Conservation (phyloP, 2,888 invertebrate genomes). For the Monochamus alternatus region DNA sequence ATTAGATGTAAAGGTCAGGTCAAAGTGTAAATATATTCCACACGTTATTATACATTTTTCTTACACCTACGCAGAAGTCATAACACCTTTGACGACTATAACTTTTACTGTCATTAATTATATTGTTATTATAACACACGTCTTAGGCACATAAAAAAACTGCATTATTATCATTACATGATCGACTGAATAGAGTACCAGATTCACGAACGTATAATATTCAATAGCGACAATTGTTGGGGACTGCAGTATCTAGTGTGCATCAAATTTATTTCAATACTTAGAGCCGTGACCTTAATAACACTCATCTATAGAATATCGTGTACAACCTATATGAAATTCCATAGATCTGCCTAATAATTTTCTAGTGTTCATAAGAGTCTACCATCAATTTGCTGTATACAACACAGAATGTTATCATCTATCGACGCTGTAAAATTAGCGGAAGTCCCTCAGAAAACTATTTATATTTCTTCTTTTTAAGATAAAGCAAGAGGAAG, state of each 20-base stretch:
- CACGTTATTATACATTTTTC: not conserved
- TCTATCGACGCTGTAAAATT: not conserved
- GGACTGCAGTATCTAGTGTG: not conserved
- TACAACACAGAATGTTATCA: not conserved
- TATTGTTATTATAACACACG: not conserved
- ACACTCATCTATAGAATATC: not conserved
- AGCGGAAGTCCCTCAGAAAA: not conserved
- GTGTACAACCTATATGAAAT: conserved; percentile 1
- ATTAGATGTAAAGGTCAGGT: not conserved
- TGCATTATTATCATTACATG: not conserved
- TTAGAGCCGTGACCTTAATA: not conserved
- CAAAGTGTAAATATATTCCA: not conserved
- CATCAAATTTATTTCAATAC: not conserved
- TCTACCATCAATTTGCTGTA: not conserved
- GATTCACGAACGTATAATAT: not conserved
- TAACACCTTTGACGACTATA: not conserved
- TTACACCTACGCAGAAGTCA: not conserved
- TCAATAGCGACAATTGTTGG: not conserved
- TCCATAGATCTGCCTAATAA: not conserved
- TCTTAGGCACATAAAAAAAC: not conserved
- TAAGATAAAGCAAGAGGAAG: not conserved
- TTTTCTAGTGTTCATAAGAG: not conserved
- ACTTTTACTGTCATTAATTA: not conserved
- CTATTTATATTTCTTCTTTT: not conserved
- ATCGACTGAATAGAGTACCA: too few relatives aligned